A percentile compares a stretch with the other conserved stretches of the same genome.
Conservation (phyloP, 2,888 invertebrate species). For the Cenopis cana region DNA sequence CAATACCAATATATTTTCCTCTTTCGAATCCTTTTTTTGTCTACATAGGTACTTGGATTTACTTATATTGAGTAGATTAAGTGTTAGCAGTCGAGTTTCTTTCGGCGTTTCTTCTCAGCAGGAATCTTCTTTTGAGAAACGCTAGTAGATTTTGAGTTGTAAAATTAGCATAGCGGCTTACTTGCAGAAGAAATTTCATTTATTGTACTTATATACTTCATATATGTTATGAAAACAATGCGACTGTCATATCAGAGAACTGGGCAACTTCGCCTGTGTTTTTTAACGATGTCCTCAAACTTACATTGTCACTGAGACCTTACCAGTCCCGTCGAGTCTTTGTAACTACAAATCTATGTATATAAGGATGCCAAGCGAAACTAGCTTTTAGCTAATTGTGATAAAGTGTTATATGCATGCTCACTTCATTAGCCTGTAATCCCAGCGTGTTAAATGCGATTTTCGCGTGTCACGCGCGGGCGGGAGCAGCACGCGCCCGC, state of each 20-base stretch:
- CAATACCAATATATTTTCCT: too few relatives aligned
- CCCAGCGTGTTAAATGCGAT: slow-evolving; percentile 11
- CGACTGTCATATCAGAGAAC: not conserved
- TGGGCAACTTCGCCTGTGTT: not conserved
- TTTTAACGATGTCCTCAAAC: slow-evolving; percentile 19
- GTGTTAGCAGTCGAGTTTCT: too few relatives aligned
- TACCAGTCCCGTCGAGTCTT: slow-evolving; percentile 20
- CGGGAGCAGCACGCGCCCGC: slow-evolving; percentile 53
- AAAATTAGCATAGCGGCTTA: too few relatives aligned
- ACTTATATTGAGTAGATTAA: too few relatives aligned
- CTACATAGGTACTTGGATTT: too few relatives aligned
- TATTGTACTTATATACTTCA: not conserved
- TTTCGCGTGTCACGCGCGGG: slow-evolving; percentile 32
- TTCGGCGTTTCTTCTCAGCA: too few relatives aligned
- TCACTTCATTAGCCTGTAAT: slow-evolving; percentile 27
- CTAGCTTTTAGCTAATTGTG: not conserved
- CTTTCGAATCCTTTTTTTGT: too few relatives aligned
- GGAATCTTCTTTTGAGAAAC: too few relatives aligned
- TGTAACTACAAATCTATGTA: slow-evolving; percentile 31
- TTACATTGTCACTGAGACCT: slow-evolving; percentile 24
- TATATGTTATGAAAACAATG: not conserved
- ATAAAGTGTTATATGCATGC: slow-evolving; percentile 3
- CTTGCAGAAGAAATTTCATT: too few relatives aligned
- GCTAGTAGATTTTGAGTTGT: too few relatives aligned
- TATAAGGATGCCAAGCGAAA: slow-evolving; percentile 22